phyloP scores from a whole-genome alignment of 92 coral and sea anemone species.

The Zoanthus gigantus region DNA sequence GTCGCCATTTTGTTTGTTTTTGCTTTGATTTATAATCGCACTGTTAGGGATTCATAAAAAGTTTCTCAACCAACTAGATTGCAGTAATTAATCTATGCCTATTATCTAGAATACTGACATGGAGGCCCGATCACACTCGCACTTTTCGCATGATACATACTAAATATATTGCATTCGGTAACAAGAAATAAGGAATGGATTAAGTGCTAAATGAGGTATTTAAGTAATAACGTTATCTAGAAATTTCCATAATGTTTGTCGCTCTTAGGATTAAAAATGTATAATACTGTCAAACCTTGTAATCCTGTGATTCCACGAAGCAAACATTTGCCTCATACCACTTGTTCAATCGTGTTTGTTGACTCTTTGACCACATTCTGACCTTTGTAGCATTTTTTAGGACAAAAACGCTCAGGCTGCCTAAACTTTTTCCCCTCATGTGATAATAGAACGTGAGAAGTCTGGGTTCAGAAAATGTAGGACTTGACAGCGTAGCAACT shows the following conservation, averaged over 20 bases:
- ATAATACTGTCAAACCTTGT: neutral
- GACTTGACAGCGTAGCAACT: conserved; percentile 10
- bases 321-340: conserved; percentile 9
- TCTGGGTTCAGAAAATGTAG: neutral
- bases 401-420: conserved; percentile 13
- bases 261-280: neutral
- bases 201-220: no score
- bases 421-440: conserved; percentile 16
- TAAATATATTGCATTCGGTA: no score
- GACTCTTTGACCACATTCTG: conserved; percentile 1
- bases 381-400: neutral
- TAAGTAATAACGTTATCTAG: no score
- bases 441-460: conserved; percentile 23
- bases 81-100: no score
- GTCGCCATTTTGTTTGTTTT: no score
- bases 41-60: no score
- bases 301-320: neutral
- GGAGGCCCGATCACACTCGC: no score
- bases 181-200: no score
- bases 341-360: neutral
- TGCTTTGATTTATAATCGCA: no score
- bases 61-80: no score
- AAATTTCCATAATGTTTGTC: neutral
- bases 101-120: no score
- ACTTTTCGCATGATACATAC: no score